These are phyloP conservation scores for Oryctolagus cuniculus DNA, from an alignment of 2,113 vertebrate genomes.

Conservation along the genomic window DNA sequence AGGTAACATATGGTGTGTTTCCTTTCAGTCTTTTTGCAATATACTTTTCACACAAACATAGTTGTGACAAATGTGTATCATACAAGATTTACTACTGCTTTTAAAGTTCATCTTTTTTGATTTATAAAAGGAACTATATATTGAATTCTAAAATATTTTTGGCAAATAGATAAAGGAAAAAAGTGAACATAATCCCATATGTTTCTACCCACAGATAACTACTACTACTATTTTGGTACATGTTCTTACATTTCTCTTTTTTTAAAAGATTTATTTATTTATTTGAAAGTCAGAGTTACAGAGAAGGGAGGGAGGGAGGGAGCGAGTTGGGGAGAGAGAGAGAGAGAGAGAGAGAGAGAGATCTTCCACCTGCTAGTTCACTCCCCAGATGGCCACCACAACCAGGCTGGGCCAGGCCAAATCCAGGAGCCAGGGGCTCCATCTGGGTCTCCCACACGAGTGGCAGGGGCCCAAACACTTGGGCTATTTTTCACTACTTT, in stretches of 20 bases:
- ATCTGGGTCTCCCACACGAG: no score
- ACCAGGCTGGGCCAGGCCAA: no score
- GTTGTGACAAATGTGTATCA: neutral
- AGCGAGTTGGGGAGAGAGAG: no score
- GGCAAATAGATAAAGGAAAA: slow-evolving; percentile 52
- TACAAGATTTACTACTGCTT: slow-evolving; percentile 42
- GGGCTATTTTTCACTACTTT: no score
- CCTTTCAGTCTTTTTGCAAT: slow-evolving; percentile 34
- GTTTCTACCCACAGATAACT: slow-evolving; percentile 14
- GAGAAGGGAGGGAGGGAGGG: no score
- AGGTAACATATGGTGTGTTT: slow-evolving; percentile 53
- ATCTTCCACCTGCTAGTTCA: no score
- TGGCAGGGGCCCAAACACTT: no score
- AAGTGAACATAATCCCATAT: slow-evolving; percentile 31
- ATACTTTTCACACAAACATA: neutral
- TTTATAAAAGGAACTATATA: slow-evolving; percentile 63
- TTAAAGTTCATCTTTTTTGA: slow-evolving; percentile 62
- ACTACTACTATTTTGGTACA: slow-evolving; percentile 21
- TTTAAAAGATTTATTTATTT: no score
- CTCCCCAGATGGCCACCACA: no score
- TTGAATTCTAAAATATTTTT: slow-evolving; percentile 67
- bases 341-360: no score
- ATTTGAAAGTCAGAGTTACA: no score
- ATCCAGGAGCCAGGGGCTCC: no score
- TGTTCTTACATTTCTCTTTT: slow-evolving; percentile 38